Evolutionary conservation across 2,113 vertebrate species (phyloP).

Genomic region (Psittacus erithacus): DNA sequence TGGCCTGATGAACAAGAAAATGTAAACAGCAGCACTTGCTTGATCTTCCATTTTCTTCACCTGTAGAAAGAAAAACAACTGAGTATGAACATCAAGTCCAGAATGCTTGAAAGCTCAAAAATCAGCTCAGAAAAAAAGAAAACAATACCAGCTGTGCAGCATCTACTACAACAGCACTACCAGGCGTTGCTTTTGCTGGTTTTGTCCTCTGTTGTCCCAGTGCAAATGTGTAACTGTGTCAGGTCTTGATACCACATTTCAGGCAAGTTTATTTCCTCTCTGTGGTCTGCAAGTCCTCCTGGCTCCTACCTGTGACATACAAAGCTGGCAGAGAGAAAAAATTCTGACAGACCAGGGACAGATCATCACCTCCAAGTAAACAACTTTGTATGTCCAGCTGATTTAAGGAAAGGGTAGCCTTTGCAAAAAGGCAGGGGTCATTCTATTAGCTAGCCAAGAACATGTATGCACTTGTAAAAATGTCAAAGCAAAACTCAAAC

Average conservation of each 20-base stretch:
- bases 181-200: neutral
- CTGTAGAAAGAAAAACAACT: neutral
- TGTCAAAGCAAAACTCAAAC: neutral
- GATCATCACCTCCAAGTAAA: neutral
- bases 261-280: neutral
- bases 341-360: neutral
- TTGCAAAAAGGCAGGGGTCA: neutral
- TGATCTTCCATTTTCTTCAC: neutral
- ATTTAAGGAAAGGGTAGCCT: neutral
- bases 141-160: neutral
- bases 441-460: neutral
- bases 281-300: constrained; percentile 51
- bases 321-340: neutral
- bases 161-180: neutral
- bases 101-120: neutral
- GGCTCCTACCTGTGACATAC: constrained; percentile 51
- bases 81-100: neutral
- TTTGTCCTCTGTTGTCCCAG: neutral
- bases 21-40: neutral
- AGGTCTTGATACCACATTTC: neutral
- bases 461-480: neutral
- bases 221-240: neutral
- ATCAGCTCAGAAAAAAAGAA: neutral
- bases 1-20: neutral
- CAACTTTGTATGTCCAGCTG: neutral